phyloP scores from a whole-genome alignment of 2,113 vertebrate genomes.

The Heloderma charlesbogerti region DNA sequence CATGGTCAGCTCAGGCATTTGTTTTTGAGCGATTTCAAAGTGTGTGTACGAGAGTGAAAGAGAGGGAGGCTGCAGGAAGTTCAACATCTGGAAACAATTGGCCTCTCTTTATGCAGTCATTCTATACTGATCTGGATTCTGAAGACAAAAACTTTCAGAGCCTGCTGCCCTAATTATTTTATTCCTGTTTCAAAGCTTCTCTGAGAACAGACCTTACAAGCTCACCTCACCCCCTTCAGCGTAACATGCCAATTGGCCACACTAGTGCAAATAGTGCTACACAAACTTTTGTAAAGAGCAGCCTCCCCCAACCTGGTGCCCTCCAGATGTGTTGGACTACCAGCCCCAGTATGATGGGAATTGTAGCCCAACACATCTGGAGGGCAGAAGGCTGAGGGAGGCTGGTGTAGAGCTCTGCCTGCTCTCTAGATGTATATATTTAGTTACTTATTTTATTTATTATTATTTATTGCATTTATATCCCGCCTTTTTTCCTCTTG shows the following conservation, averaged over 20 bases:
- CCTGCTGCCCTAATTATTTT: constrained; percentile 22
- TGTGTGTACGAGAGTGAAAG: constrained; percentile 28
- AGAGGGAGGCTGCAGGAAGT: constrained; percentile 49
- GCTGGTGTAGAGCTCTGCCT: not conserved
- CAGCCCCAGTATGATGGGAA: not conserved
- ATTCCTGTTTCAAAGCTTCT: constrained; percentile 38
- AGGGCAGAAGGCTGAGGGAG: too few species aligned
- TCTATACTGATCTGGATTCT: constrained; percentile 53
- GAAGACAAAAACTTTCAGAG: constrained; percentile 28
- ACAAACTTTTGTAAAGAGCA: not conserved
- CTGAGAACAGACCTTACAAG: constrained; percentile 22
- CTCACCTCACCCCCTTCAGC: constrained; percentile 34
- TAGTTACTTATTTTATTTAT: not conserved
- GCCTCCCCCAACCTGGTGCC: too few species aligned
- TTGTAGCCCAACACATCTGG: too few species aligned
- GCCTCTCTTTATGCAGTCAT: constrained; percentile 55
- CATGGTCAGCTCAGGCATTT: constrained; percentile 4
- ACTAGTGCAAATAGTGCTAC: fast-evolving
- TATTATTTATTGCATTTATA: too few species aligned
- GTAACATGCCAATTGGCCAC: constrained; percentile 26
- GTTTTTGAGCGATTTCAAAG: constrained; percentile 17
- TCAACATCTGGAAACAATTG: constrained; percentile 73
- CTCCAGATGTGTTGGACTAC: too few species aligned
- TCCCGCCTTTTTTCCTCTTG: too few species aligned
- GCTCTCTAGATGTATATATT: not conserved